These are phyloP conservation scores for Steatocranus sp. DNA, from an alignment of 2,797 vertebrate species.

Conservation along the genomic window DNA sequence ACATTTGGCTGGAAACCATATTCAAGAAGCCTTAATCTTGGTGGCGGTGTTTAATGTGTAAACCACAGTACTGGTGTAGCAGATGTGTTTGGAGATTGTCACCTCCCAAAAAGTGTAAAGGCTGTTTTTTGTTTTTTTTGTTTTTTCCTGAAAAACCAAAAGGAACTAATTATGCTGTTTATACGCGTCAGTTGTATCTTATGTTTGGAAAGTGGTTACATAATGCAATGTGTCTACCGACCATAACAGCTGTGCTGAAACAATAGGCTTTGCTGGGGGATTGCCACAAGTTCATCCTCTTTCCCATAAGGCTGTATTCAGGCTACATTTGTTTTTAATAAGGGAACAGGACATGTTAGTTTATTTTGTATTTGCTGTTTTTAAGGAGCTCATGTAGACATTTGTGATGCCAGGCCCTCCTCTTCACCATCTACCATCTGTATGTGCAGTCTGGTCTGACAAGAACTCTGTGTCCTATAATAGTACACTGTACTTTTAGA, in stretches of 20 bases:
- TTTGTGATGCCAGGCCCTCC: not conserved
- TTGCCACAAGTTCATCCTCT: conserved; percentile 25
- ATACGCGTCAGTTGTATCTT: not conserved
- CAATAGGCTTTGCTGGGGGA: conserved; percentile 23
- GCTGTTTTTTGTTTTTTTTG: too few species aligned
- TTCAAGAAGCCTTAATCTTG: not conserved
- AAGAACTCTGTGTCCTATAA: conserved; percentile 28
- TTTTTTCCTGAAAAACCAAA: too few species aligned
- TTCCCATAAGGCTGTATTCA: conserved; percentile 25
- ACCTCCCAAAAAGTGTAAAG: not conserved
- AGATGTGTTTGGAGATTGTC: not conserved
- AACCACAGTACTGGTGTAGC: not conserved
- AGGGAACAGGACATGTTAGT: not conserved
- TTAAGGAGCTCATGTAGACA: not conserved
- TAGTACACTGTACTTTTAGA: conserved; percentile 19
- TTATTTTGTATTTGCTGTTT: not conserved
- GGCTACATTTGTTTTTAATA: conserved; percentile 17
- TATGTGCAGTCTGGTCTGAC: not conserved
- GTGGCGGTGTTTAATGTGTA: rapidly evolving
- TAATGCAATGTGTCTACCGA: conserved; percentile 26
- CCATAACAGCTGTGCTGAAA: conserved; percentile 45
- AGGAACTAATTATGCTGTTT: not conserved
- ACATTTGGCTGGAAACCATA: not conserved
- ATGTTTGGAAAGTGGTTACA: conserved; percentile 19
- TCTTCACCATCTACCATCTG: not conserved